Evolutionary conservation across 2,888 invertebrate genomes (phyloP).

Genomic region (Lepidocyrtoides sp.): DNA sequence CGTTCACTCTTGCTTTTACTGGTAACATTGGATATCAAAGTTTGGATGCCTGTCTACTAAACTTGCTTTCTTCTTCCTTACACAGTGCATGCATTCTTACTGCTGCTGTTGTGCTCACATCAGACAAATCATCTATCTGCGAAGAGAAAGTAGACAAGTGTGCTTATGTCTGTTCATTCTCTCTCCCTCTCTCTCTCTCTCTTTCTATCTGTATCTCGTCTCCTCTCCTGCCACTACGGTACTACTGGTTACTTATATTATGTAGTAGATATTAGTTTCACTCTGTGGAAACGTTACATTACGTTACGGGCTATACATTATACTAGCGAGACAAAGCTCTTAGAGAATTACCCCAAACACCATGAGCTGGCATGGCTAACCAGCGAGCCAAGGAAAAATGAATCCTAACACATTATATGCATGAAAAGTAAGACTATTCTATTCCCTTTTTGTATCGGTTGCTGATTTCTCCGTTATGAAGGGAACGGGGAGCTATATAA

Average conservation of each 20-base stretch:
- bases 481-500: slow-evolving; percentile 63
- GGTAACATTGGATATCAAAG: slow-evolving; percentile 45
- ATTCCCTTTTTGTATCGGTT: slow-evolving; percentile 58
- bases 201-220: background rate
- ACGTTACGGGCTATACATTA: slow-evolving; percentile 59
- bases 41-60: slow-evolving; percentile 25
- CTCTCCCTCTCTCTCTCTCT: background rate
- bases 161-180: background rate
- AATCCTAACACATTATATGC: slow-evolving; percentile 71
- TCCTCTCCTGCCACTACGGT: background rate
- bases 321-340: slow-evolving; percentile 51
- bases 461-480: slow-evolving; percentile 57
- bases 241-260: background rate
- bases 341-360: slow-evolving; percentile 71
- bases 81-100: slow-evolving; percentile 22
- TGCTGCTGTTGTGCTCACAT: slow-evolving; percentile 51
- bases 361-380: slow-evolving; percentile 51
- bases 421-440: slow-evolving; percentile 66
- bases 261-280: slow-evolving; percentile 33
- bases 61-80: slow-evolving; percentile 42
- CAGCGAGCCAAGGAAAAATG: slow-evolving; percentile 74
- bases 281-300: slow-evolving; percentile 56
- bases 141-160: slow-evolving; percentile 46
- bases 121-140: slow-evolving; percentile 53
- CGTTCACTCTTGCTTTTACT: slow-evolving; percentile 54